Evolutionary conservation across 1,140 invertebrate genomes (phyloP), one percentile per base, ranked within the genome.

Genomic region (Carposina sasakii): DNA sequence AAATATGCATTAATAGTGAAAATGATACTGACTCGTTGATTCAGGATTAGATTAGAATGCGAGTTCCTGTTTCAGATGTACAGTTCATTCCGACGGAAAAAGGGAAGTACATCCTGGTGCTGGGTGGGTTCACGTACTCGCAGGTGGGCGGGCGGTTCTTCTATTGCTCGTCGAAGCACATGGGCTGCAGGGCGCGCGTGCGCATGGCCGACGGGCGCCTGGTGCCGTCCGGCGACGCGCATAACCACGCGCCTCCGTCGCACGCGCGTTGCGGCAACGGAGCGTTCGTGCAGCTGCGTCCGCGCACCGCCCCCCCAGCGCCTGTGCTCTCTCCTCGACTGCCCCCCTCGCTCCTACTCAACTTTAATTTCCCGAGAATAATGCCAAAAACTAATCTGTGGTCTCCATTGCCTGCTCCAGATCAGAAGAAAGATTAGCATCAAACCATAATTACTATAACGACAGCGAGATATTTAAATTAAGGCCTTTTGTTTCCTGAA

Each of bases 31-130:
- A n/a, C n/a, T n/a, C n/a, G n/a, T n/a, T n/a, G n/a, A n/a, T n/a
- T n/a, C n/a, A n/a, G n/a, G n/a, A n/a, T n/a, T n/a, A n/a, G n/a
- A n/a, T n/a, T 69, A 64, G 66, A 61, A 12, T 15, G 9, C 2
- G 12, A 42, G 23, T 17, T 23, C 31, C 19, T 55, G 37, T 77
- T 81, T 28, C 76, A 82, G 79, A 83, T 55, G 72, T 83, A 43
- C 79, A 81, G 63, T 83, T 83, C 42, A 83, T 83, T 31, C 79
- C 79, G 19, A 83, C 79, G 60, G 79, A 83, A 51, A 83, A 81
- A 44, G 79, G 79, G 5, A 83, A 84, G 41, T 79, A 78, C 54
- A 84, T 84, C 40, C 52, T 84, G 49, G 81, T 84, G 52, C 61
- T 84, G 36, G 68, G 72, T 45, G 81, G 81, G 21, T 84, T 69